Conservation (phyloP, 1,140 invertebrate genomes). For the Bombus superbus region DNA sequence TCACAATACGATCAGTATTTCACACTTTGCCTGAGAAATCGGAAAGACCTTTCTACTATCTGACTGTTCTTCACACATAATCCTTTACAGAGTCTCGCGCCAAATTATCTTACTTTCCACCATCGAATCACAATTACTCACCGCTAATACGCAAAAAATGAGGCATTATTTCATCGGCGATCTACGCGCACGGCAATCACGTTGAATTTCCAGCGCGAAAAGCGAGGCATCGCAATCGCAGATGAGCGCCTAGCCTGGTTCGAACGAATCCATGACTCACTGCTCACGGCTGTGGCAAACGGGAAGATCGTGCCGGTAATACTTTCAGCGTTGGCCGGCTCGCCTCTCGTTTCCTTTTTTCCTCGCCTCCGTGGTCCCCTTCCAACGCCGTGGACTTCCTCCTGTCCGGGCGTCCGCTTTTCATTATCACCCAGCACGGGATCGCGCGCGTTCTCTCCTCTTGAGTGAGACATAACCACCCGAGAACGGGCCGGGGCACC, state of each 20-base stretch:
- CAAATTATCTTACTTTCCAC: background rate
- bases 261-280: slow-evolving; percentile 24
- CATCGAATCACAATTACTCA: background rate
- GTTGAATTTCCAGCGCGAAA: background rate
- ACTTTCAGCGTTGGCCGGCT: background rate
- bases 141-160: background rate
- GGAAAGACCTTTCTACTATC: no score
- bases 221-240: background rate
- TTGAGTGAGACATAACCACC: slow-evolving; percentile 77
- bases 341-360: slow-evolving; percentile 22
- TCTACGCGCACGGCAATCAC: background rate
- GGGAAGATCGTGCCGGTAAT: background rate
- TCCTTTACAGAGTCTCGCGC: background rate
- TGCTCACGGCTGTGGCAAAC: background rate
- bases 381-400: slow-evolving; percentile 18
- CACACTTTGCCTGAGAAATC: no score
- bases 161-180: background rate
- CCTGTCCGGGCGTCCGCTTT: slow-evolving; percentile 48
- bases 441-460: slow-evolving; percentile 62
- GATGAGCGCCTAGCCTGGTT: background rate
- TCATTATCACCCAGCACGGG: slow-evolving; percentile 67
- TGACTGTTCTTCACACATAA: no score
- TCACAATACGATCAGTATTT: no score
- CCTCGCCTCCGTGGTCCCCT: background rate
- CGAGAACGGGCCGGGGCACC: slow-evolving; percentile 68